Evolutionary conservation across 2,888 invertebrate genomes (phyloP), one percentile per base, ranked within the genome.

Genomic region (Anaspis maculata): DNA sequence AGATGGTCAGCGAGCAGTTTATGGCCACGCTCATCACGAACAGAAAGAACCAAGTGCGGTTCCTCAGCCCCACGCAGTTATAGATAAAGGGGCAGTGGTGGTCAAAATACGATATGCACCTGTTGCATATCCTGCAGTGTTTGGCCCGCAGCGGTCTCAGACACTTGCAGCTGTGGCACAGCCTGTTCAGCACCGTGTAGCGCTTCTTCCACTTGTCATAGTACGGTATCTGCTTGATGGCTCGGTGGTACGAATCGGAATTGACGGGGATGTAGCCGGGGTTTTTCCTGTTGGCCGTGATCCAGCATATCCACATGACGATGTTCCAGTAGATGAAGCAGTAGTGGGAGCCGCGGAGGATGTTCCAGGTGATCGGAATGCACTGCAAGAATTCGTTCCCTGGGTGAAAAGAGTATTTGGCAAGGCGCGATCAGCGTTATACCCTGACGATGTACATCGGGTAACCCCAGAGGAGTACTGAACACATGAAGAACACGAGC

Each of bases 11-110:
- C 0, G 87, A 82, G 62, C 88, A 88, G 64, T 90, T 88, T 40
- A 89, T 81, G 6, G 89, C 87, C 15, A 90, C 80, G 52, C 86
- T 84, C 72, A 86, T 76, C 1, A 90, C 87, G 61, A 91, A 91
- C 33, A 88, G 66, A 61, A 89, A 86, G 69, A 92, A 92, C 90
- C 91, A 92, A 73, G 88, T 86, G 54, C 92, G 77, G 67, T 94
- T 94, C 39, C 83, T 77, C 22, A 91, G 71, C 1, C 94, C 94
- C 11, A 94, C 89, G 62, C 94, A 94, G 62, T 94, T 94, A 66
- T 91, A 89, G 51, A 94, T 90, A 60, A 92, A 94, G 0, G 92
- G 92, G 60, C 94, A 94, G 61, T 94, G 92, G 65, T 94, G 92
- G 61, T 94, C 92, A 57, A 92, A 91, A 61, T 90, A 88, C 2